These are phyloP conservation scores for Microcebus lehilahytsara DNA, from an alignment of 2,113 vertebrate genomes.

Conservation along the genomic window DNA sequence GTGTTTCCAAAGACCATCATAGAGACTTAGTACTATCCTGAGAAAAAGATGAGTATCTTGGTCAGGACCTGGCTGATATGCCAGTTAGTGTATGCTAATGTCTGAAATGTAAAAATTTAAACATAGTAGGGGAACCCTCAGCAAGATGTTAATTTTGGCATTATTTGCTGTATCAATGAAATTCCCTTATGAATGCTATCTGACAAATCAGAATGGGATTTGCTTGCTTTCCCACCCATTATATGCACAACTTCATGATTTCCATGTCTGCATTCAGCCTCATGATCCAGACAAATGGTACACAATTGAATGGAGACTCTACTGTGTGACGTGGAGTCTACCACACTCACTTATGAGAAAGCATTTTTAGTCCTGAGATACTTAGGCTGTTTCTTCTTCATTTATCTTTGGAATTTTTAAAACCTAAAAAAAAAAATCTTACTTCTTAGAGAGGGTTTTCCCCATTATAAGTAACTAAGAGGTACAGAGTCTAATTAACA, in stretches of 20 bases:
- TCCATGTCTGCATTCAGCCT: neutral
- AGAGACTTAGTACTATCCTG: neutral
- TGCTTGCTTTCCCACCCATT: neutral
- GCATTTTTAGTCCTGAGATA: neutral
- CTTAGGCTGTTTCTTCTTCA: neutral
- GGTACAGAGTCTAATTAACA: neutral
- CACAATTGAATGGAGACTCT: neutral
- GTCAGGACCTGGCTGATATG: neutral
- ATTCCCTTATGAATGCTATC: neutral
- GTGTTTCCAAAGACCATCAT: neutral
- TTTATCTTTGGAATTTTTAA: neutral
- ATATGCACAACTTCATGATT: neutral
- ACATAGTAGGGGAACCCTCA: neutral
- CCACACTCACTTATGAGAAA: neutral
- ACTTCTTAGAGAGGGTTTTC: neutral
- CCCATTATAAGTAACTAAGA: neutral
- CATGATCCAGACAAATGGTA: neutral
- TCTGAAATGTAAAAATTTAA: neutral
- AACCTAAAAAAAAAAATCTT: neutral
- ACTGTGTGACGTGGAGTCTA: rapidly evolving
- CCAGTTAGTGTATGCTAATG: neutral
- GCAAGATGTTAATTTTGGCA: neutral
- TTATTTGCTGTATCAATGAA: neutral
- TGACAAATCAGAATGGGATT: neutral
- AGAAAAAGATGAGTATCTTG: neutral